A percentile compares a stretch with the other conserved stretches of the same genome.
Conservation (phyloP, 2,113 vertebrate genomes). For the Sceloporus tristichus region DNA sequence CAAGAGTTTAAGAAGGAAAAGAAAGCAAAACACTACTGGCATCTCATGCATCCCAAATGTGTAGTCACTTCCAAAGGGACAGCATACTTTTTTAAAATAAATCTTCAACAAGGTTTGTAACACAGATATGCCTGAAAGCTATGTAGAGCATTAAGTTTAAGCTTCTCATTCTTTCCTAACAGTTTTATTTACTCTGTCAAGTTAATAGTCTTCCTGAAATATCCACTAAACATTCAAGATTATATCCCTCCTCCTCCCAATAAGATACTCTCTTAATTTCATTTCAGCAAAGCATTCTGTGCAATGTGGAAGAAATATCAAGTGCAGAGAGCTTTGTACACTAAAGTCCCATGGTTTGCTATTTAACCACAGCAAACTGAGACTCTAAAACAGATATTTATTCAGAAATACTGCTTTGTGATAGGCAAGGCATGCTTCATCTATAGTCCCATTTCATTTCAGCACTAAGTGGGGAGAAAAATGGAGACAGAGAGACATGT, state of each 20-base stretch:
- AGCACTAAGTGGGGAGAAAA: slow-evolving; percentile 11
- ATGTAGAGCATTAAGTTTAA: neutral
- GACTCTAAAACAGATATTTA: neutral
- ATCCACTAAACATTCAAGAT: slow-evolving; percentile 56
- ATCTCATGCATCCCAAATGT: neutral
- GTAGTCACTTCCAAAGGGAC: neutral
- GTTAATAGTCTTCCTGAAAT: slow-evolving; percentile 60
- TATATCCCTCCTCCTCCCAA: slow-evolving; percentile 48
- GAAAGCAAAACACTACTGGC: neutral
- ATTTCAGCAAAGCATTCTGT: slow-evolving; percentile 52
- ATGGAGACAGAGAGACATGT: too few species aligned
- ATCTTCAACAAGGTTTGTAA: neutral
- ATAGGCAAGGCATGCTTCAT: slow-evolving; percentile 18
- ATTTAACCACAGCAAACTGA: slow-evolving; percentile 4
- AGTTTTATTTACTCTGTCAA: slow-evolving; percentile 54
- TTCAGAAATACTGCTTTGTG: slow-evolving; percentile 28
- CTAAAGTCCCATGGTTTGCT: slow-evolving; percentile 29
- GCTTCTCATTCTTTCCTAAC: slow-evolving; percentile 1
- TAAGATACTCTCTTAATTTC: slow-evolving; percentile 66
- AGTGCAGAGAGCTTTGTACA: slow-evolving; percentile 48
- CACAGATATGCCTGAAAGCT: slow-evolving; percentile 14
- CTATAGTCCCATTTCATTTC: slow-evolving; percentile 39
- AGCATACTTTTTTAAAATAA: neutral
- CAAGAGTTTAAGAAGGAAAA: slow-evolving; percentile 22
- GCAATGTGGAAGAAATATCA: slow-evolving; percentile 64